phyloP scores from a whole-genome alignment of 2,888 invertebrate species.

The Aplocera efformata region DNA sequence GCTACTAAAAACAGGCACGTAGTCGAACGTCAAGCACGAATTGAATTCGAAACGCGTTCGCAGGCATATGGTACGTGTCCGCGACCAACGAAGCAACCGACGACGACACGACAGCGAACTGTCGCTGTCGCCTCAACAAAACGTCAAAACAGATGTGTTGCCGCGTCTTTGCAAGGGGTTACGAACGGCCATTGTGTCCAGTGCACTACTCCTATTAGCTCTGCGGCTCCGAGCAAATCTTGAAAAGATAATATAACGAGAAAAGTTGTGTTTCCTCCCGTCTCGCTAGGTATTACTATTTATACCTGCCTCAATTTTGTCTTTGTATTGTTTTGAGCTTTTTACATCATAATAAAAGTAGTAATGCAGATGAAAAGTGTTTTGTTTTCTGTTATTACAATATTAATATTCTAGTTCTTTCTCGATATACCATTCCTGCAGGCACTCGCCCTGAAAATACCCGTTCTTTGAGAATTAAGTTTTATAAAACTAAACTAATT shows the following conservation, averaged over 20 bases:
- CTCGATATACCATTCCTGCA: no score
- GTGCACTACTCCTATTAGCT: slow-evolving; percentile 43
- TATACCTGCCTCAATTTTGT: slow-evolving; percentile 46
- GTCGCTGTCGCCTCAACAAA: slow-evolving; percentile 59
- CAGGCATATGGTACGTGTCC: slow-evolving; percentile 63
- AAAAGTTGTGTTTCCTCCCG: slow-evolving; percentile 53
- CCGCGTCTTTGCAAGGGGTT: slow-evolving; percentile 54
- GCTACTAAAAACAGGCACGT: no score
- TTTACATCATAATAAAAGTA: neutral
- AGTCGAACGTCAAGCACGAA: slow-evolving; percentile 58
- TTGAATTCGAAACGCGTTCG: slow-evolving; percentile 70
- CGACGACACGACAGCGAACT: slow-evolving; percentile 51
- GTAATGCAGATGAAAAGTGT: neutral
- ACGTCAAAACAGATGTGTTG: slow-evolving; percentile 61
- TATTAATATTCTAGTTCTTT: no score
- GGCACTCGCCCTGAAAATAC: no score
- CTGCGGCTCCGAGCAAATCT: slow-evolving; percentile 55
- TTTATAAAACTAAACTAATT: no score
- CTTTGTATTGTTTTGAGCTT: slow-evolving; percentile 31
- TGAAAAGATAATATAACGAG: slow-evolving; percentile 62
- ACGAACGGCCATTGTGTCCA: slow-evolving; percentile 59
- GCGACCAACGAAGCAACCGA: slow-evolving; percentile 46
- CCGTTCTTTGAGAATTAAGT: no score
- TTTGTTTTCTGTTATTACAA: no score
- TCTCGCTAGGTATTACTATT: slow-evolving; percentile 45